Percentiles rank a stretch among this genome's conserved stretches.
These are phyloP conservation scores for Henricia sp. DNA, from an alignment of 53 echinoderm and acorn worm genomes.

Conservation along the genomic window DNA sequence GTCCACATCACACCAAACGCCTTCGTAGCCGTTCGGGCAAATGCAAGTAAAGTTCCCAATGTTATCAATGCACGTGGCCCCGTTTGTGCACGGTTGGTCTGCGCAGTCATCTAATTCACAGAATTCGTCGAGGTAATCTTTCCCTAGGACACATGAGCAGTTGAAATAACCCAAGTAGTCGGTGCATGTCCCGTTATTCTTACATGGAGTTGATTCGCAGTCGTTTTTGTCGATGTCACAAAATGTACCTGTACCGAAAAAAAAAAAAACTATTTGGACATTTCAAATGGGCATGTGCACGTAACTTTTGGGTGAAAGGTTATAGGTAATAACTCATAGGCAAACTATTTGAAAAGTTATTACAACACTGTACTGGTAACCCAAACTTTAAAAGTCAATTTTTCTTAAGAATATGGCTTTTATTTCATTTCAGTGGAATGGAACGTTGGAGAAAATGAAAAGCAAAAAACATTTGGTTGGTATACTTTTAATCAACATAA, in stretches of 20 bases:
- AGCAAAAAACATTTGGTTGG: too few species aligned
- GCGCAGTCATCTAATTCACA: constrained; percentile 54
- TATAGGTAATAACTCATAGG: too few species aligned
- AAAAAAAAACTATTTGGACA: too few species aligned
- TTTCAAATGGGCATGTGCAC: too few species aligned
- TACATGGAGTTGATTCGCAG: constrained; percentile 25
- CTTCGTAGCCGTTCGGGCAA: background rate
- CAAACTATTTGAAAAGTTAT: too few species aligned
- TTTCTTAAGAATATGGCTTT: too few species aligned
- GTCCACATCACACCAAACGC: background rate
- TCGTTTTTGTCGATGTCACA: constrained; percentile 62
- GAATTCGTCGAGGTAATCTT: constrained; percentile 14
- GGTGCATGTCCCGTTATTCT: constrained; percentile 46
- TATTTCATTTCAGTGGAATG: too few species aligned
- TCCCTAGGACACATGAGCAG: constrained; percentile 39
- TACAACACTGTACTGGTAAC: too few species aligned
- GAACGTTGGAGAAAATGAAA: too few species aligned
- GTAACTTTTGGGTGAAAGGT: too few species aligned
- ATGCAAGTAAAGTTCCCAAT: background rate
- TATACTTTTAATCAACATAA: too few species aligned
- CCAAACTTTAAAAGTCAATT: too few species aligned
- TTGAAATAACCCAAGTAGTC: constrained; percentile 22
- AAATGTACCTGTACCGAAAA: constrained; percentile 45
- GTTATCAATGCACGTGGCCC: constrained; percentile 29
- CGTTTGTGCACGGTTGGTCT: constrained; percentile 33